Percentiles rank a stretch among this genome's conserved stretches.
Conservation (phyloP, 2,113 vertebrate species). For the Engystomops pustulosus region DNA sequence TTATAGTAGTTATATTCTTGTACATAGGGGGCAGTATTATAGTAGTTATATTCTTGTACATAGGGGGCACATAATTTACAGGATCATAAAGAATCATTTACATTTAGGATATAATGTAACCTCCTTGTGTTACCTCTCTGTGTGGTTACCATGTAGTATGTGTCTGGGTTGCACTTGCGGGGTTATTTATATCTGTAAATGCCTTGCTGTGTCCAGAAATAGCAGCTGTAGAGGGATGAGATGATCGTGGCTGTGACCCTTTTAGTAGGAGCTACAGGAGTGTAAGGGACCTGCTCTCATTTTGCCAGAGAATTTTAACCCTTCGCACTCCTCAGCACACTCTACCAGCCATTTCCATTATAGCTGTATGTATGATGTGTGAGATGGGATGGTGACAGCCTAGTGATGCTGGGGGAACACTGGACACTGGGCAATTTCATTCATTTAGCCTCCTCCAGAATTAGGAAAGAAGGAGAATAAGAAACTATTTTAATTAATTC, state of each 20-base stretch:
- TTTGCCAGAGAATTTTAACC: background rate
- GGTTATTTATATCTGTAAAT: constrained; percentile 6
- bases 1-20: constrained; percentile 12
- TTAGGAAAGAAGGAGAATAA: no score
- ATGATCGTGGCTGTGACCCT: background rate
- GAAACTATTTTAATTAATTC: no score
- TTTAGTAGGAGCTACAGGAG: background rate
- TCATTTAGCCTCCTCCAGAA: no score
- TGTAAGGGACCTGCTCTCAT: background rate
- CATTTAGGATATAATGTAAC: background rate
- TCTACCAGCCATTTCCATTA: no score
- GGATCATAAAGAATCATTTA: background rate
- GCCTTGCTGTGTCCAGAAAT: background rate
- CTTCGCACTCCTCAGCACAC: no score
- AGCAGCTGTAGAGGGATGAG: background rate
- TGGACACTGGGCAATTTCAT: no score
- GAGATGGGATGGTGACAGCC: no score
- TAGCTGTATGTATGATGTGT: no score
- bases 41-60: background rate
- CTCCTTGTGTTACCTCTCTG: background rate
- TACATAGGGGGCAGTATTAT: constrained; percentile 7
- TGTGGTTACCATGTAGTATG: background rate
- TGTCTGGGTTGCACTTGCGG: background rate
- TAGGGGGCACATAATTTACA: background rate
- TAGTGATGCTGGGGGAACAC: no score